phyloP scores from a whole-genome alignment of 1,140 invertebrate species.

The Papilio machaon region DNA sequence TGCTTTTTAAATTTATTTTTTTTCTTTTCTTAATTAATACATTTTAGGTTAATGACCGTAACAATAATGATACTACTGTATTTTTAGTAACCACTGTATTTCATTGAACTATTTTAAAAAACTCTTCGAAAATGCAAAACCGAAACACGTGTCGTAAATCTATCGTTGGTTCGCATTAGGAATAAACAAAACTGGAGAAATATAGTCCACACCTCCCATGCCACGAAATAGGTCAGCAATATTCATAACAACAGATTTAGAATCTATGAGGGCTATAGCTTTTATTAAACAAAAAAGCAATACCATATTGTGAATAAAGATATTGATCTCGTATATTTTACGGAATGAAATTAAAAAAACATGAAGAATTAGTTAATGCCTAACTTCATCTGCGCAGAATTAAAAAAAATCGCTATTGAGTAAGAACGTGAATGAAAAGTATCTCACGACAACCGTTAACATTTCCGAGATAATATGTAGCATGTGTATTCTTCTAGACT shows the following conservation, averaged over 20 bases:
- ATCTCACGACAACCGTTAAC: no score
- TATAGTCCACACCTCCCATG: slow-evolving; percentile 37
- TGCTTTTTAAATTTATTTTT: no score
- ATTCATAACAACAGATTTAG: slow-evolving; percentile 46
- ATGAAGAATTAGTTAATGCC: no score
- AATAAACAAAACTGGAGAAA: slow-evolving; percentile 43
- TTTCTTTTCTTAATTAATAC: no score
- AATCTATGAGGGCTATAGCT: slow-evolving; percentile 28
- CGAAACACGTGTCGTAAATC: slow-evolving; percentile 36
- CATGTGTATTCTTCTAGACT: no score
- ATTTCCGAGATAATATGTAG: no score
- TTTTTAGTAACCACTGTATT: slow-evolving; percentile 23
- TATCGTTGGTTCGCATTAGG: slow-evolving; percentile 35
- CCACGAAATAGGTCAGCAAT: slow-evolving; percentile 43
- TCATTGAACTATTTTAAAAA: not conserved
- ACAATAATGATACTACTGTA: not conserved
- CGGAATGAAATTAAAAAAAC: no score
- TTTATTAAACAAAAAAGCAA: slow-evolving; percentile 15
- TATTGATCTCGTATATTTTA: not conserved
- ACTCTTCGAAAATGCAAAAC: not conserved
- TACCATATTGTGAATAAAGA: not conserved
- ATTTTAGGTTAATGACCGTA: not conserved
- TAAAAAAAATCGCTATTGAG: no score
- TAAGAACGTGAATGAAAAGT: no score
- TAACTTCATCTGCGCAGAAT: no score